Evolutionary conservation across 2,797 vertebrate species (phyloP), one percentile per base, ranked within the genome.

Genomic region (Coccyzus lansbergi): DNA sequence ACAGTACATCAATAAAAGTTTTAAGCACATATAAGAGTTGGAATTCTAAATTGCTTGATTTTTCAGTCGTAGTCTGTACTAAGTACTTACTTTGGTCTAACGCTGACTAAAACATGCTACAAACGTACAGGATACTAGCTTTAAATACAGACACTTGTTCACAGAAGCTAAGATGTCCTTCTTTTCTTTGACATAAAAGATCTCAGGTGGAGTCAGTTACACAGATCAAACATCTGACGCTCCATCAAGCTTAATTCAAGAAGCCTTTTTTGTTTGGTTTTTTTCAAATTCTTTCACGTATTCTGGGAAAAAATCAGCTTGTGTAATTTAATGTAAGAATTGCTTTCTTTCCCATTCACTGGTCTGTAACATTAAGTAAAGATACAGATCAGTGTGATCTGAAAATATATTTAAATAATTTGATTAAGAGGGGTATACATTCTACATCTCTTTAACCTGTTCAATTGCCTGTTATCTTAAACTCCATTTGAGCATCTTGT

Each of bases 401-500:
- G 26, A 79, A 94, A 81, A 55, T 40, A 34, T 28, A n/a, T 5
- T 29, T 49, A 10, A 12, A n/a, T 60, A 38, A 83, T 62, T 42
- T 36, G 15, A 31, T 2, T 58, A 72, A 80, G 4, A 17, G 90
- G 36, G 58, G 15, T 48, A 10, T 1, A 29, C 25, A 34, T 48
- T 52, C 38, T 53, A 16, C 33, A 34, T n/a, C 44, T 70, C 83
- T 62, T 44, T 79, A 88, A 53, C 3, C 31, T n/a, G 31, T 28
- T 70, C 16, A 58, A 10, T 29, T 48, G 49, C 64, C n/a, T 74
- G 46, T 21, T 64, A 64, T 3, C 29, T 13, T 26, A 55, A 76
- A 46, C 7, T 16, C 8, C 0, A 2, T 51, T 20, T 7, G 33
- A 90, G 36, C 29, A 49, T 7, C 18, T 44, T 0, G 0, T 56